Percentiles rank a stretch among this genome's conserved stretches.
These are phyloP conservation scores for Argya squamiceps DNA, from an alignment of 2,797 vertebrate species.

Conservation along the genomic window DNA sequence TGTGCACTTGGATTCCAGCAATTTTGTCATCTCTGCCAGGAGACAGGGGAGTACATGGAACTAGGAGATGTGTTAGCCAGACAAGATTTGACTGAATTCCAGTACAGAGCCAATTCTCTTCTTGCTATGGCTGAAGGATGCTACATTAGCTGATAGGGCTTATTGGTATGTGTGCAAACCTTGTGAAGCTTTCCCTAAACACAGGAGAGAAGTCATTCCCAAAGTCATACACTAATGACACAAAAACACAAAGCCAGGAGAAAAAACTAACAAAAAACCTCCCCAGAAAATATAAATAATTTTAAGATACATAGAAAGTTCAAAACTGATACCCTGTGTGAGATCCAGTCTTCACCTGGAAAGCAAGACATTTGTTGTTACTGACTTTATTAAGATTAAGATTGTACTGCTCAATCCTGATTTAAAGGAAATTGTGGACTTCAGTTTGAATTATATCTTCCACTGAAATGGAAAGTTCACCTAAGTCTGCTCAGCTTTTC, in stretches of 20 bases:
- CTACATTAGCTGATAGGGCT: background rate
- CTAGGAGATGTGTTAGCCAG: background rate
- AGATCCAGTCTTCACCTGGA: background rate
- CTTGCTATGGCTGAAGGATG: background rate
- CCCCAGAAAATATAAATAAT: background rate
- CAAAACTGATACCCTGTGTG: background rate
- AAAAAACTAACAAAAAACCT: background rate
- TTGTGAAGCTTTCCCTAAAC: background rate
- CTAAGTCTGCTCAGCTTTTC: background rate
- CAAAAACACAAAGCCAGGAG: background rate
- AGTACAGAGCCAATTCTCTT: background rate
- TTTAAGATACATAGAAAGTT: background rate
- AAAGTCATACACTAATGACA: background rate
- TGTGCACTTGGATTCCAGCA: background rate
- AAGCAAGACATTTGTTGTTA: background rate
- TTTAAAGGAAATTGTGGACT: background rate
- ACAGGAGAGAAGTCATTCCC: background rate
- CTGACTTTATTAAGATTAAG: background rate
- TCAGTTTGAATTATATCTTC: background rate
- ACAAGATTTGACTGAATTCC: background rate
- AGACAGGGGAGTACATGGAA: background rate
- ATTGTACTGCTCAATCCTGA: background rate
- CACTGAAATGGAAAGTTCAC: background rate
- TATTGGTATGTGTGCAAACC: background rate
- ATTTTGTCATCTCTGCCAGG: constrained; percentile 4